Base-by-base conservation (phyloP, 2,888 invertebrate genomes). In the Thelaira solivaga region DNA sequence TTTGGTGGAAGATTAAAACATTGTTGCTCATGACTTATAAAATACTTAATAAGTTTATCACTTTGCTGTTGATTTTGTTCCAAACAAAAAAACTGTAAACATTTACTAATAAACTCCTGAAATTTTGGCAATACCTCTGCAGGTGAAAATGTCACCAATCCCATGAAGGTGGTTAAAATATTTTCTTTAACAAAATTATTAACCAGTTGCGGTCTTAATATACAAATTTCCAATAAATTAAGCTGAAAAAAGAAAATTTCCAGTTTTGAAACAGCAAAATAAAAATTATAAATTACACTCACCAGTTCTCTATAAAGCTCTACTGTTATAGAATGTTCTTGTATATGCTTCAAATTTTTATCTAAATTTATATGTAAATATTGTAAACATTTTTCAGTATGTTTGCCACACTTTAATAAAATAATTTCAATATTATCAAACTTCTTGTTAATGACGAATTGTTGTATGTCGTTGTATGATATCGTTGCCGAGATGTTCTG, bases 141-240 rank as follows among this genome's bases (percentile, higher is more conserved):
- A n/a, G 65, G 3, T 10, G 61, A 2, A 29, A 72, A 6, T 1
- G 41, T 29, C 31, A 72, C 31, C 24, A 76, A 18, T 3, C 24
- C 39, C 1, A 7, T 45, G 34, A 76, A 61, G 2, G 67, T 61
- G 8, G 16, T 24, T 2, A 72, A 22, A 1, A 76, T 18, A 8
- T 41, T 55, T 20, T 61, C 49, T n/a, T 34, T 61, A 0, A 65
- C 3, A 29, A 31, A 7, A 41, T 47, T 22, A 34, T 59, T 65
- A 18, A 76, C 4, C 11, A 36, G 13, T 41, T 39, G 24, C 0
- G 45, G 47, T 34, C 34, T 39, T n/a, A 39, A 41, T 1, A 16
- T 24, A 47, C 59, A 53, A 13, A 76, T 72, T 8, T 76, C 65
- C 51, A 72, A 16, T 49, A 71, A 65, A 22, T 72, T 72, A 5